Evolutionary conservation across 92 coral and sea anemone genomes (phyloP), one percentile per base, ranked within the genome.

Genomic region (Phenganax subtilis): DNA sequence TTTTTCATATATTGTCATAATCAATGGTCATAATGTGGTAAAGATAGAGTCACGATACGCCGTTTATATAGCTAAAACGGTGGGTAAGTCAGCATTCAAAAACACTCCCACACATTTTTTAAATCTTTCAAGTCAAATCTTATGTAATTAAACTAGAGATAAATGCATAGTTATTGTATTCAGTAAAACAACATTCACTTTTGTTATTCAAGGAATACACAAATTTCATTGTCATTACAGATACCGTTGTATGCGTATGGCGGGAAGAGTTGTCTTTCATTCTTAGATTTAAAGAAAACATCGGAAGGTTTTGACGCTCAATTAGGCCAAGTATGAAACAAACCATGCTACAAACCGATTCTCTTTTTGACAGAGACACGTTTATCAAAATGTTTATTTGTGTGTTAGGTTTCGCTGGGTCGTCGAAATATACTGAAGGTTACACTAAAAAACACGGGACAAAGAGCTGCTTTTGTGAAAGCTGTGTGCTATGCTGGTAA

Each of bases 171-270:
- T 20, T 20, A 20, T 20, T 20, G 25, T 20, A 20, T 20, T 20
- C 25, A 20, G 25, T 20, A 0, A 20, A 20, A 20, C 25, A 20
- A 20, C 25, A 20, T 20, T 20, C 25, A 20, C 25, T 20, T 20
- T 20, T 20, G 25, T 20, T 20, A 20, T 20, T 20, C 25, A 20
- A 20, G 25, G 25, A 20, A 20, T 20, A 20, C 25, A 20, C 3
- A 37, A 37, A 37, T 17, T 28, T 17, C 27, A 17, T 17, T 65
- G n/a, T 69, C 51, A 5, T 51, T 57, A 3, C 72, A 96, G 99
- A 89, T 96, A 10, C 99, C 97, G 27, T 77, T 96, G 55, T 89
- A 90, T 87, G 97, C 97, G n/a, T 92, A 93, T 81, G 99, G 99
- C 6, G 99, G 99, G 20, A 89, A 92, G 51, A 92, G 99, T 77